phyloP scores from a whole-genome alignment of 64 coral and sea anemone genomes.

The Montipora sp. region DNA sequence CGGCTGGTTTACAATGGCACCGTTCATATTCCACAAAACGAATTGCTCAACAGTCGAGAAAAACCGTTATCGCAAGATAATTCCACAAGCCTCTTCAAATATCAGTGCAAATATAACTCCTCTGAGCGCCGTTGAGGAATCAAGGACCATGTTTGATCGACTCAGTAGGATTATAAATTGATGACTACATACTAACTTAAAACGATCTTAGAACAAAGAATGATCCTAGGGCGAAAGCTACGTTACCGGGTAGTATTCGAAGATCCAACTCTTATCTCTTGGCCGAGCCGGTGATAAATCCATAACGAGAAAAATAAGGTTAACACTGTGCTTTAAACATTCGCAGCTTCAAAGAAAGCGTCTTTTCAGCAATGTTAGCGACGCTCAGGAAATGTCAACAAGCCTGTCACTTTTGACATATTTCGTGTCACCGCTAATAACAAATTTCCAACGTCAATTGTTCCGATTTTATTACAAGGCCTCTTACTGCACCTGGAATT shows the following conservation, averaged over 20 bases:
- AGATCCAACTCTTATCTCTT: constrained; percentile 97
- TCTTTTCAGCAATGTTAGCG: neutral
- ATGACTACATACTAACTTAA: neutral
- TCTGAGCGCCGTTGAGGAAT: no score
- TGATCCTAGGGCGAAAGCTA: neutral
- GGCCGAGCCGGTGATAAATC: constrained; percentile 55
- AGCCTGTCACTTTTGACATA: neutral
- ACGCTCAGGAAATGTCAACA: constrained; percentile 35
- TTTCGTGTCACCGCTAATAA: constrained; percentile 18
- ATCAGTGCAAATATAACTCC: neutral
- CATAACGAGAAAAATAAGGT: neutral
- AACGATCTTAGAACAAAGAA: neutral
- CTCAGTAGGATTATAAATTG: neutral
- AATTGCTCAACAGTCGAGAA: no score
- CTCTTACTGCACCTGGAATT: no score
- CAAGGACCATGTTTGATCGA: no score
- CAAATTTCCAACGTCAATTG: neutral
- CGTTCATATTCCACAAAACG: neutral
- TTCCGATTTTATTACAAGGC: neutral
- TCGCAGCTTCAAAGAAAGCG: neutral
- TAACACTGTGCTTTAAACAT: neutral
- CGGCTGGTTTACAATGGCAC: neutral
- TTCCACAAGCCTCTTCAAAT: neutral
- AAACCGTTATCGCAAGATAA: neutral
- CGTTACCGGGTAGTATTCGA: constrained; percentile 98